Percentiles rank a stretch among this genome's conserved stretches.
These are phyloP conservation scores for Thalassoma bifasciatum DNA, from an alignment of 2,113 vertebrate species.

Conservation along the genomic window DNA sequence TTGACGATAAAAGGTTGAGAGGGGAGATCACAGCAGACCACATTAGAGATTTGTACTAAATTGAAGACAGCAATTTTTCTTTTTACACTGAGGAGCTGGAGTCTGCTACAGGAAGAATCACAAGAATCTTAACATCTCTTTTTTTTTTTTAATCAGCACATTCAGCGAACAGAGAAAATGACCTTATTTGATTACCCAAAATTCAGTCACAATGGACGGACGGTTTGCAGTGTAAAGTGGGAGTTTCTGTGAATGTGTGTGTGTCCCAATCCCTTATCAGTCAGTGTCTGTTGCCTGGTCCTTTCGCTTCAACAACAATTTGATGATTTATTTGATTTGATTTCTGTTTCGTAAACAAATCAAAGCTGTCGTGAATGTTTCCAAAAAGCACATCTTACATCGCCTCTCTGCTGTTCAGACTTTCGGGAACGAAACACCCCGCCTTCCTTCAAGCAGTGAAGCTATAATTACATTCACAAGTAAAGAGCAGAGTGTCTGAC, in stretches of 20 bases:
- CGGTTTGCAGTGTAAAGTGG: not conserved
- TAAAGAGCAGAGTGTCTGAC: not conserved
- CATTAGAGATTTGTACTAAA: not conserved
- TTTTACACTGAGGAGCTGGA: not conserved
- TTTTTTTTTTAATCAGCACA: no score
- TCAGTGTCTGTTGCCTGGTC: not conserved
- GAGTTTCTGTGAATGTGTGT: not conserved
- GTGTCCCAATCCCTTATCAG: not conserved
- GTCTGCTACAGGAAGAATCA: no score
- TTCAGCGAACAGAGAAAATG: no score
- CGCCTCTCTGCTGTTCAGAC: not conserved
- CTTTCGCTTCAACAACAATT: not conserved
- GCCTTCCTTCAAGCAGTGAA: not conserved
- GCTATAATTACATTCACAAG: not conserved
- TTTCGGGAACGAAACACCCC: not conserved
- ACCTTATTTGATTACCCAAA: not conserved
- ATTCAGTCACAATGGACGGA: not conserved
- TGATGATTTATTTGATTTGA: not conserved
- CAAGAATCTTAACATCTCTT: no score
- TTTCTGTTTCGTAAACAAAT: slow-evolving; percentile 3
- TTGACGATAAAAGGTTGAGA: not conserved
- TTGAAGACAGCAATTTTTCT: not conserved
- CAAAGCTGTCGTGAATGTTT: not conserved
- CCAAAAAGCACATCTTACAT: not conserved
- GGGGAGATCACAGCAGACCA: not conserved